A percentile compares a stretch with the other conserved stretches of the same genome.
Evolutionary conservation across 2,797 vertebrate genomes (phyloP).

Genomic region (Bovichtus diacanthus): DNA sequence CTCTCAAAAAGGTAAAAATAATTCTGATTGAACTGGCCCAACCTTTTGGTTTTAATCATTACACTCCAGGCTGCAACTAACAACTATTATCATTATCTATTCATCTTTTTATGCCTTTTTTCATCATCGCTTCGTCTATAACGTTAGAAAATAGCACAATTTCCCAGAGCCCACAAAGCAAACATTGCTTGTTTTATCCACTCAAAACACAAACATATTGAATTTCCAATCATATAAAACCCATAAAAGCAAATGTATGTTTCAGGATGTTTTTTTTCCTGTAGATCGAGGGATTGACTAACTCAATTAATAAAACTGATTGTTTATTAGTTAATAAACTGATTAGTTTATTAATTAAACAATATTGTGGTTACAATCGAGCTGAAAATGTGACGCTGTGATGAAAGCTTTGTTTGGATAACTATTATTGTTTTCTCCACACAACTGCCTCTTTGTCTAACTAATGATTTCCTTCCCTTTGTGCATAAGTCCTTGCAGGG

Average conservation of each 20-base stretch:
- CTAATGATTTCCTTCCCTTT: slow-evolving; percentile 71
- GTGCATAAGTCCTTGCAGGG: slow-evolving; percentile 37
- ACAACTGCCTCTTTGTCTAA: slow-evolving; percentile 66
- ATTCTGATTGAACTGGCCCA: not conserved
- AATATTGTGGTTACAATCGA: not conserved
- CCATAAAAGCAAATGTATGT: not conserved
- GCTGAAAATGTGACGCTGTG: not conserved
- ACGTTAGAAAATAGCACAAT: not conserved
- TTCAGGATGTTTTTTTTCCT: not conserved
- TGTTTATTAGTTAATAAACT: no score
- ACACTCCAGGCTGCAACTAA: not conserved
- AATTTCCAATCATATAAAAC: not conserved
- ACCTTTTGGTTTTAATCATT: not conserved
- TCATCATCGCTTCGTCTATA: not conserved
- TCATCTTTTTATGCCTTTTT: not conserved
- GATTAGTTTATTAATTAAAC: no score
- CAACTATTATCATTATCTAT: not conserved
- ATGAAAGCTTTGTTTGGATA: slow-evolving; percentile 50
- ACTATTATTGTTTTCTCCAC: slow-evolving; percentile 54
- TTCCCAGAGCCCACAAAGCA: not conserved
- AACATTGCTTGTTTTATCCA: not conserved
- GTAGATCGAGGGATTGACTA: no score
- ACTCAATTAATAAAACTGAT: no score
- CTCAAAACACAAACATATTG: not conserved
- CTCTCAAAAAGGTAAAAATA: not conserved